phyloP scores from a whole-genome alignment of 2,113 vertebrate species.

The Scophthalmus maximus region DNA sequence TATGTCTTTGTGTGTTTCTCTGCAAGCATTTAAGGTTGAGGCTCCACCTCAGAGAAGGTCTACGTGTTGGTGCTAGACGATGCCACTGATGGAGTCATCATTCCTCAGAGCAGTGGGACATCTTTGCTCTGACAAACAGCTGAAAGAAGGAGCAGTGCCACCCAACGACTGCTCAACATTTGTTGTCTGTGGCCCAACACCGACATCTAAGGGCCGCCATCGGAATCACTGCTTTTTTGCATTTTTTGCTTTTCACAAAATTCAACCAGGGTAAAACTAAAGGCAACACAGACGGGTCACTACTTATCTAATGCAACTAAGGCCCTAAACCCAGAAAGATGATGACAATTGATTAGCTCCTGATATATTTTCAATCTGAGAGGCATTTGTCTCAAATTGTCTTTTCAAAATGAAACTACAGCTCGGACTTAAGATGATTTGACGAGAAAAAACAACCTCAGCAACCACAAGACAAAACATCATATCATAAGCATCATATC shows the following conservation, averaged over 20 bases:
- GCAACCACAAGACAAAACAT: background rate
- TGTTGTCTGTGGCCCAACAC: constrained; percentile 66
- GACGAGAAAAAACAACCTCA: background rate
- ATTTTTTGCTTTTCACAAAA: background rate
- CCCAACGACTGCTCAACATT: background rate
- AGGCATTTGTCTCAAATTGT: too few relatives aligned
- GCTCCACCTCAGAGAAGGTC: background rate
- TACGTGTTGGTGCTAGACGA: constrained; percentile 12
- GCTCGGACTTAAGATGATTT: too few relatives aligned
- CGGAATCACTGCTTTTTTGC: constrained; percentile 7
- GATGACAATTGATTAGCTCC: too few relatives aligned
- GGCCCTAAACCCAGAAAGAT: too few relatives aligned
- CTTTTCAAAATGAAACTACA: too few relatives aligned
- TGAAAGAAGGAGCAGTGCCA: background rate
- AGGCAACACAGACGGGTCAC: background rate
- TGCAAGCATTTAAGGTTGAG: too few relatives aligned
- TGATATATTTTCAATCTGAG: too few relatives aligned
- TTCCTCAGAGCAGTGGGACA: constrained; percentile 20
- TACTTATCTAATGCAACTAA: too few relatives aligned
- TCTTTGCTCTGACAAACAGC: background rate
- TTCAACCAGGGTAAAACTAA: background rate
- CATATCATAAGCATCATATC: background rate
- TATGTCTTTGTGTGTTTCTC: background rate
- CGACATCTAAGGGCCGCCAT: constrained; percentile 72
- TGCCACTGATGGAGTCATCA: background rate